Evolutionary conservation across 2,797 vertebrate genomes (phyloP).

Genomic region (Acanthurus tractus): DNA sequence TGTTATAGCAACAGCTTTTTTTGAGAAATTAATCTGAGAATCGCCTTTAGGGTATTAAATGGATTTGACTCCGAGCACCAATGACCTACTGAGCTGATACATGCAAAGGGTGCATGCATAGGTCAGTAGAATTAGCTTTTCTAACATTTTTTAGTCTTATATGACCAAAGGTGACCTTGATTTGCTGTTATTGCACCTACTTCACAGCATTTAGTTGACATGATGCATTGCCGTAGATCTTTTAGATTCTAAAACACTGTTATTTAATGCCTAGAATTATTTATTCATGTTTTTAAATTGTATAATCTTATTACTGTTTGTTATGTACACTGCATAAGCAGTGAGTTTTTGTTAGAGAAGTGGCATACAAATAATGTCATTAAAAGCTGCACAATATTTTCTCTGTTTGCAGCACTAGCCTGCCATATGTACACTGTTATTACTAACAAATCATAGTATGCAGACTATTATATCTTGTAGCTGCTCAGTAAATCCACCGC

Average conservation of each 20-base stretch:
- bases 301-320: not conserved
- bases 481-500: constrained; percentile 19
- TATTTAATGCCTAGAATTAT: not conserved
- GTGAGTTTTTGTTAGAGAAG: not conserved
- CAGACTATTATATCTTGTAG: not conserved
- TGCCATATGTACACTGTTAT: constrained; percentile 4
- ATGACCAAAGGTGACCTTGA: not conserved
- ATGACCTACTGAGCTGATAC: not conserved
- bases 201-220: too few species aligned
- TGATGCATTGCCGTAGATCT: not conserved
- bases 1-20: not conserved
- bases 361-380: not conserved
- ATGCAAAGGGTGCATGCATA: not conserved
- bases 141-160: not conserved
- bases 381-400: constrained; percentile 1
- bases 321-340: not conserved
- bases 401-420: not conserved
- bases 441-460: not conserved
- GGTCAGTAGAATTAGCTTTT: constrained; percentile 12
- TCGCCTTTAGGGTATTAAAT: constrained; percentile 1
- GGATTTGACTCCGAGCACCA: not conserved
- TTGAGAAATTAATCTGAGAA: not conserved
- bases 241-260: not conserved
- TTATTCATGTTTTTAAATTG: not conserved
- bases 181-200: not conserved